Base-by-base conservation (phyloP, 2,888 invertebrate species). In the Mesorhabditis spiculigera region DNA sequence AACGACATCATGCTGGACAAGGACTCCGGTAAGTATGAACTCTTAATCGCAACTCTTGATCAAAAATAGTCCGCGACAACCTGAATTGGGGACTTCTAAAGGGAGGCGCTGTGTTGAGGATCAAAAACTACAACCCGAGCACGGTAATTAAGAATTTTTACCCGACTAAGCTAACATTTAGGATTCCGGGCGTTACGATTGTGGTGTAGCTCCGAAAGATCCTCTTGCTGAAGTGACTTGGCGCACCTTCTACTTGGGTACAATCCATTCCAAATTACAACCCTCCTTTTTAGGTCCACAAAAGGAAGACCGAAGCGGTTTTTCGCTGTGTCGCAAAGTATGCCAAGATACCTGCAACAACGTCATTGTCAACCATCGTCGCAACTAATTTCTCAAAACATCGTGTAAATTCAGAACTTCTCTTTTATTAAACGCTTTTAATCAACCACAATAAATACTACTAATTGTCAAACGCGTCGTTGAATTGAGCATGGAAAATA, bases 161-260 rank as follows among this genome's bases (percentile, higher is more conserved):
- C n/a, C n/a, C 8, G 58, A 50, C 58, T 13, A 50, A 50, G 28
- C 28, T 2, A 50, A 13, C 8, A 13, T 50, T n/a, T 50, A 50
- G 58, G 58, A 50, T 50, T 13, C 8, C 58, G 58, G 58, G 0
- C 58, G 58, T 50, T 50, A 50, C n/a, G 58, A 50, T 50, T 50
- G 58, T 50, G 58, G 58, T 13, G 58, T 50, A n/a, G n/a, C 58
- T 50, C 58, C 58, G n/a, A 50, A 50, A 50, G 58, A 50, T 50
- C 58, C 8, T 13, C n/a, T n/a, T 13, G n/a, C 58, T 50, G 58
- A 50, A n/a, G n/a, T n/a, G n/a, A 50, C 58, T n/a, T 50, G 58
- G 58, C 8, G 58, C 8, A 13, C 58, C 1, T 50, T 50, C n/a
- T 50, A 50, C 58, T 13, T 50, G 8, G 58, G 58, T 50, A 50